Percentiles rank a stretch among this genome's conserved stretches.
These are phyloP conservation scores for Chloroclysta siterata DNA, from an alignment of 2,888 invertebrate genomes.

Conservation along the genomic window DNA sequence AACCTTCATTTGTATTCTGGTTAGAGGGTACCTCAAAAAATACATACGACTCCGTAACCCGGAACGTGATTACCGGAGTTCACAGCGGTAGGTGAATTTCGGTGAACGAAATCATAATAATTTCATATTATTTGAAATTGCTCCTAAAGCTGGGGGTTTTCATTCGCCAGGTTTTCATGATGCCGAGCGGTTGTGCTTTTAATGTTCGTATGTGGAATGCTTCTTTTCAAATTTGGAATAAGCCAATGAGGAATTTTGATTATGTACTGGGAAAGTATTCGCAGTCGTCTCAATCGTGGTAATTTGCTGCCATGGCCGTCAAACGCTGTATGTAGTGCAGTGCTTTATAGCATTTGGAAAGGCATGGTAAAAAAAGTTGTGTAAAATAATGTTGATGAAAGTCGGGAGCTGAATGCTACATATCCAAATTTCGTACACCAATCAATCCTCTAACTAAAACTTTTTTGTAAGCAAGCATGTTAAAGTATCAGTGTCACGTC, in stretches of 20 bases:
- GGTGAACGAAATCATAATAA: constrained; percentile 50
- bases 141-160: constrained; percentile 34
- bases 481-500: too few species aligned
- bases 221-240: neutral
- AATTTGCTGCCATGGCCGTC: too few species aligned
- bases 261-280: too few species aligned
- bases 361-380: too few species aligned
- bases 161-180: constrained; percentile 17
- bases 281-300: too few species aligned
- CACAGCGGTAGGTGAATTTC: constrained; percentile 26
- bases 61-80: constrained; percentile 37
- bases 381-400: too few species aligned
- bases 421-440: too few species aligned
- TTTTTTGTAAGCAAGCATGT: too few species aligned
- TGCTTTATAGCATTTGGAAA: too few species aligned
- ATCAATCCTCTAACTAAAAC: too few species aligned
- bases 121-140: constrained; percentile 56
- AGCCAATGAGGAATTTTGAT: neutral
- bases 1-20: constrained; percentile 35
- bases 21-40: constrained; percentile 35
- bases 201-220: neutral
- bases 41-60: constrained; percentile 35
- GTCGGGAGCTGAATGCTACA: too few species aligned
- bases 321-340: too few species aligned
- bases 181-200: neutral